Conservation (phyloP, 2,113 vertebrate species). For the Neopipo cinnamomea region DNA sequence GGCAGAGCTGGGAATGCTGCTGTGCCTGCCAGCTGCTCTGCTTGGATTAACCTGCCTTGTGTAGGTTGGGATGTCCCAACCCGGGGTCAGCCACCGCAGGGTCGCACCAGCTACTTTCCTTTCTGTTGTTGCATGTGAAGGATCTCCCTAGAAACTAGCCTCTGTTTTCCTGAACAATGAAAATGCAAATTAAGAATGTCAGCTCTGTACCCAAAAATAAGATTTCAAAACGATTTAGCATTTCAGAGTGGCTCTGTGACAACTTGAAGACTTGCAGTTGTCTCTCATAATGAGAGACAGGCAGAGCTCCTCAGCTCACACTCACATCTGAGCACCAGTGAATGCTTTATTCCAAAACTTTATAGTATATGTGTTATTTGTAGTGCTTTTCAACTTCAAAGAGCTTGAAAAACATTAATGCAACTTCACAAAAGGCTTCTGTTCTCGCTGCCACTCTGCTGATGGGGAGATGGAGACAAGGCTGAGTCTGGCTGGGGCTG, state of each 20-base stretch:
- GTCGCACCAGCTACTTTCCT: background rate
- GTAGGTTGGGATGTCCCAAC: background rate
- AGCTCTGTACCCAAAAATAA: conserved; percentile 42
- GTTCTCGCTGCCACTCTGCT: background rate
- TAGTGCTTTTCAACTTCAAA: conserved; percentile 49
- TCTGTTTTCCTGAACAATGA: background rate
- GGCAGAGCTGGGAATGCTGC: background rate
- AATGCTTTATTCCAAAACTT: conserved; percentile 8
- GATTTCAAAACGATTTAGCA: conserved; percentile 21
- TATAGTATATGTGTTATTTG: background rate
- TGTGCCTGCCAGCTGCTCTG: background rate
- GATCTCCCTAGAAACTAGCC: conserved; percentile 15
- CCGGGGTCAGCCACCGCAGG: rapidly evolving
- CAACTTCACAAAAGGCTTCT: conserved; percentile 25
- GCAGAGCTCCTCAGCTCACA: background rate
- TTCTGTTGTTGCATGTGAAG: background rate
- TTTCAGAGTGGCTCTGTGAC: conserved; percentile 20
- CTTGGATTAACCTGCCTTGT: background rate
- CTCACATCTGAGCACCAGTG: background rate
- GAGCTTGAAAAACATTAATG: conserved; percentile 1
- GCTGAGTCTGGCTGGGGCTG: background rate
- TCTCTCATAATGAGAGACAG: conserved; percentile 22
- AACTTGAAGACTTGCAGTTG: conserved; percentile 3
- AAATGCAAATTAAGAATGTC: conserved; percentile 21
- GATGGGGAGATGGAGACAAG: background rate